Base-by-base conservation (phyloP, 2,797 vertebrate genomes). In the Anguilla anguilla region DNA sequence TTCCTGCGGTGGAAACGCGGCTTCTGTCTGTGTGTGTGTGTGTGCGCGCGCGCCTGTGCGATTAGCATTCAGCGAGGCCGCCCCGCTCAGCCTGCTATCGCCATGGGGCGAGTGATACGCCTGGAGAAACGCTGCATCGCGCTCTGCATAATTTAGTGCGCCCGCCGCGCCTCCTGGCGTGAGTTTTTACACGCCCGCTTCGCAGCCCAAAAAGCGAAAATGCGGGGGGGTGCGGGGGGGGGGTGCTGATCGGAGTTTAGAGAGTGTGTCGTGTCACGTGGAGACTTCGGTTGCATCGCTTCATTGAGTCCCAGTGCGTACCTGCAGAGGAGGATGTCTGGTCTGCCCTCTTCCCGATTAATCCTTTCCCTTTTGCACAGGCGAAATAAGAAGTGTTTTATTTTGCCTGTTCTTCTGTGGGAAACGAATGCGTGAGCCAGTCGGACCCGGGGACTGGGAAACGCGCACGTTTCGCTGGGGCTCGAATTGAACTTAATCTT, bases 1-100 rank as follows among this genome's bases (percentile, higher is more conserved):
- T n/a, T n/a, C n/a, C n/a, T n/a, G n/a, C n/a, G n/a, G n/a, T n/a
- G n/a, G n/a, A n/a, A n/a, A n/a, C n/a, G n/a, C n/a, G n/a, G n/a
- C n/a, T n/a, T 15, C 28, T 11, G 25, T 31, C 19, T 57, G 35
- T 74, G 85, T 17, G 28, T 28, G n/a, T 39, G 51, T 53, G 51
- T 53, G 51, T 0, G 51, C 0, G 7, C 1, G 51, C 1, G 55
- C 6, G 39, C 3, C 3, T 35, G 3, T 10, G n/a, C 2, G 43
- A 61, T 85, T 88, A 85, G 53, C 53, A 85, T 88, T 59, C 87
- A 61, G 4, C 43, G 13, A 77, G 83, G 67, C n/a, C 22, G 25
- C 15, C 51, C 59, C 25, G 72, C 74, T 15, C n/a, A 19, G 46
- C 25, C 81, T 83, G 46, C 51, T 4, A 53, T n/a, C 28, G 49